phyloP scores from a whole-genome alignment of 30 jellyfish, hydroid and myxozoan species.

The Phacellophora camtschatica region DNA sequence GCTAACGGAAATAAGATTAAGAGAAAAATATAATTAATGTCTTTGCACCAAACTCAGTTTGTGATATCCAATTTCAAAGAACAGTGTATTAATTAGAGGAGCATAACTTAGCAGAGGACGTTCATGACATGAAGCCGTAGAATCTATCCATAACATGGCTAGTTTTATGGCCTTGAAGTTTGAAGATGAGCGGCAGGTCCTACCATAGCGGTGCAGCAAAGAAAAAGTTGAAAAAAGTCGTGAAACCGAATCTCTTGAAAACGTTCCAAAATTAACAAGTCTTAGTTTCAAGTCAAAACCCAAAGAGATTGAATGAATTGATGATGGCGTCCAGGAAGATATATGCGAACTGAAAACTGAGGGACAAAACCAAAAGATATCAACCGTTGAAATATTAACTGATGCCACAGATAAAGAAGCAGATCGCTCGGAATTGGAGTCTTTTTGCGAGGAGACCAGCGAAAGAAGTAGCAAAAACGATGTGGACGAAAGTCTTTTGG shows the following conservation, averaged over 20 bases:
- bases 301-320: constrained; percentile 1
- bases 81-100: constrained; percentile 5
- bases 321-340: constrained; percentile 10
- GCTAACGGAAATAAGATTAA: background rate
- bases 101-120: background rate
- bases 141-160: background rate
- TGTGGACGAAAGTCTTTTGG: constrained; percentile 30
- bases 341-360: constrained; percentile 1
- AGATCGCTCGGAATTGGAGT: constrained; percentile 20
- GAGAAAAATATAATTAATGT: background rate
- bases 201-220: constrained; percentile 17
- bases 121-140: background rate
- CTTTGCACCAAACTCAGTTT: background rate
- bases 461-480: constrained; percentile 11
- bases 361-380: constrained; percentile 23
- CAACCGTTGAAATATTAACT: constrained; percentile 8
- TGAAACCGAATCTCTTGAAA: constrained; percentile 40
- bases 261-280: constrained; percentile 26
- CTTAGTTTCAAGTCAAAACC: constrained; percentile 23
- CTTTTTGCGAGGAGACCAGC: constrained; percentile 28
- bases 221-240: constrained; percentile 17
- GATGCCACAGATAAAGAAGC: constrained; percentile 34
- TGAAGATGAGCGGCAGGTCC: background rate
- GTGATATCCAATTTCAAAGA: background rate
- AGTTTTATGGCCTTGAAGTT: background rate